Percentiles rank a stretch among this genome's conserved stretches.
These are phyloP conservation scores for Petrocephalus sullivani DNA, from an alignment of 2,797 vertebrate genomes.

Conservation along the genomic window DNA sequence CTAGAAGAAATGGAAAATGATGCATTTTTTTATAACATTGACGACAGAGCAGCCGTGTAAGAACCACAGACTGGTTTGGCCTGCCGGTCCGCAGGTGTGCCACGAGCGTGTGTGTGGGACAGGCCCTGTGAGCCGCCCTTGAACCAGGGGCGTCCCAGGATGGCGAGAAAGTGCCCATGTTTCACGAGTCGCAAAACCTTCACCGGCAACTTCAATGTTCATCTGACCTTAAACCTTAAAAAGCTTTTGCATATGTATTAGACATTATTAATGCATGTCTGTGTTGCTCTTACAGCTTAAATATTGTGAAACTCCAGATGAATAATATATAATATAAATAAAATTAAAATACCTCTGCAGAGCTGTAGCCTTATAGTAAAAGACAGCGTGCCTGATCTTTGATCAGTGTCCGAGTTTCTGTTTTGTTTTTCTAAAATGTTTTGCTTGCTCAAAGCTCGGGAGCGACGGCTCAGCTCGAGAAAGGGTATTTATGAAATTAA, in stretches of 20 bases:
- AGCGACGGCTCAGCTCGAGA: not conserved
- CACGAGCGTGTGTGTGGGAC: no score
- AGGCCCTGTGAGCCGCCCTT: no score
- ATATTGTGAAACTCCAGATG: not conserved
- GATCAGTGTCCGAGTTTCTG: not conserved
- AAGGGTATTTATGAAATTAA: not conserved
- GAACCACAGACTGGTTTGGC: not conserved
- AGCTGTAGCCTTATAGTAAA: not conserved
- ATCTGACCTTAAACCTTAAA: not conserved
- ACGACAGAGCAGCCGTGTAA: not conserved
- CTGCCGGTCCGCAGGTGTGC: not conserved
- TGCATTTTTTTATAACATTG: not conserved
- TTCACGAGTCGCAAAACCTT: not conserved
- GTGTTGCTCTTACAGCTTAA: not conserved
- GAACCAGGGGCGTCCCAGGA: not conserved
- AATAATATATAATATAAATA: not conserved
- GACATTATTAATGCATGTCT: not conserved
- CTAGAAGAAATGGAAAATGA: not conserved
- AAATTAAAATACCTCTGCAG: not conserved
- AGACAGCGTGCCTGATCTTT: not conserved
- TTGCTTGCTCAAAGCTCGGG: not conserved
- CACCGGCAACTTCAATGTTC: not conserved
- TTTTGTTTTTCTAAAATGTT: not conserved
- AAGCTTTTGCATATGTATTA: not conserved
- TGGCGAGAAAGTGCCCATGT: not conserved